A percentile compares a stretch with the other conserved stretches of the same genome.
These are phyloP conservation scores for Chunga burmeisteri DNA, from an alignment of 2,113 vertebrate genomes.

Conservation along the genomic window DNA sequence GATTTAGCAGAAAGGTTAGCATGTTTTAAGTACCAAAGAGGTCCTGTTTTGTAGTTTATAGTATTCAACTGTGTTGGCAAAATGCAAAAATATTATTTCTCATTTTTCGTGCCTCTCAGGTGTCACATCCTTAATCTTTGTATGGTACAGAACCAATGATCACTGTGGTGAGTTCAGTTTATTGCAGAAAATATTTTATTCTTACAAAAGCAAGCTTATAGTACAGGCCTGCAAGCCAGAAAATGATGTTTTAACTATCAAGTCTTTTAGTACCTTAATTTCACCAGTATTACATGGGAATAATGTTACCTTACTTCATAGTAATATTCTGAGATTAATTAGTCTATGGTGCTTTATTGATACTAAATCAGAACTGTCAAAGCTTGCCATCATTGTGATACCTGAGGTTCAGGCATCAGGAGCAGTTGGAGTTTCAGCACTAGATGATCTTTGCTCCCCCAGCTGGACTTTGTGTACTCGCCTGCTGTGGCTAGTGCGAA, in stretches of 20 bases:
- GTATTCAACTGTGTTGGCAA: neutral
- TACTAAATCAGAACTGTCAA: neutral
- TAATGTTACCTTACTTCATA: neutral
- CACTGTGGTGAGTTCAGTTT: neutral
- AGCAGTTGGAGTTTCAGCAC: neutral
- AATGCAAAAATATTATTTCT: neutral
- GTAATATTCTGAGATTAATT: neutral
- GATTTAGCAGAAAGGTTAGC: neutral
- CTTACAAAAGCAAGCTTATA: neutral
- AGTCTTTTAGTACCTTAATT: neutral
- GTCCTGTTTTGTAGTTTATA: neutral
- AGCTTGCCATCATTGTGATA: neutral
- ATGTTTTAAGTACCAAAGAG: neutral
- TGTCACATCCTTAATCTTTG: neutral
- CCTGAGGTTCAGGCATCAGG: neutral
- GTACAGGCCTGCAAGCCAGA: neutral
- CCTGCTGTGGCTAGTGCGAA: neutral
- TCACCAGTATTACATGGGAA: neutral
- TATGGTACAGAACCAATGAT: neutral
- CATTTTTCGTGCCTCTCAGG: neutral
- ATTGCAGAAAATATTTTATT: neutral
- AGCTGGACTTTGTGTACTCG: neutral
- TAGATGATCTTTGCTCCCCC: neutral
- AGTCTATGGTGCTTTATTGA: neutral
- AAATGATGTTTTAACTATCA: neutral